phyloP scores from a whole-genome alignment of 1,140 invertebrate species.

The Subanguina moxae region DNA sequence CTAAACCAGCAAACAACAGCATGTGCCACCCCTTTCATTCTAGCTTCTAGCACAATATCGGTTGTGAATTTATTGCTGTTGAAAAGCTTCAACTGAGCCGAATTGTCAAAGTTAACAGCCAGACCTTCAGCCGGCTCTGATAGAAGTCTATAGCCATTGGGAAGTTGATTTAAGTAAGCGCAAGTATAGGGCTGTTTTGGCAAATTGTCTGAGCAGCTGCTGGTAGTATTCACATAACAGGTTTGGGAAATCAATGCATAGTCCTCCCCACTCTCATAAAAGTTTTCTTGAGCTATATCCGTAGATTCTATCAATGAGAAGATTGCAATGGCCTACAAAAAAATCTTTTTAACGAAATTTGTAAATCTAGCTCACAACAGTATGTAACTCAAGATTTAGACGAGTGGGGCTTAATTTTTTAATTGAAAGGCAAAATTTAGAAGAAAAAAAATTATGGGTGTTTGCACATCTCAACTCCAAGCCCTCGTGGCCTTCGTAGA shows the following conservation, averaged over 20 bases:
- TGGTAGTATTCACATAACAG: constrained; percentile 12
- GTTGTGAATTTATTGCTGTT: constrained; percentile 18
- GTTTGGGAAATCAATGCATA: constrained; percentile 12
- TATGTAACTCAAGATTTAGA: too few relatives aligned
- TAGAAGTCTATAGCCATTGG: background rate
- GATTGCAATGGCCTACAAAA: constrained; percentile 22
- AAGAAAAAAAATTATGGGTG: too few relatives aligned
- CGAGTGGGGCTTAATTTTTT: too few relatives aligned
- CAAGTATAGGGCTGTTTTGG: constrained; percentile 3
- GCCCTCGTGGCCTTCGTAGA: too few relatives aligned
- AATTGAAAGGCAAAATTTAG: too few relatives aligned
- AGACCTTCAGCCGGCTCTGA: constrained; percentile 14
- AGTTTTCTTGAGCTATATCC: constrained; percentile 10
- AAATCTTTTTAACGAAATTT: too few relatives aligned
- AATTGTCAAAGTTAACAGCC: constrained; percentile 22
- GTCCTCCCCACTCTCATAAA: constrained; percentile 7
- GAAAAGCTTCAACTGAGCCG: constrained; percentile 15
- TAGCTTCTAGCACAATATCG: constrained; percentile 18
- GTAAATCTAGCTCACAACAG: too few relatives aligned
- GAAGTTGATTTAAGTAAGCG: constrained; percentile 17
- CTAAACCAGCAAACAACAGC: constrained; percentile 28
- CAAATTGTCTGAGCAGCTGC: background rate
- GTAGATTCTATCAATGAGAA: constrained; percentile 22
- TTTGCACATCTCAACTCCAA: too few relatives aligned
- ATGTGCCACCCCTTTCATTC: constrained; percentile 1